Conservation (phyloP, 2,888 invertebrate species). For the Diplolepis rosae region DNA sequence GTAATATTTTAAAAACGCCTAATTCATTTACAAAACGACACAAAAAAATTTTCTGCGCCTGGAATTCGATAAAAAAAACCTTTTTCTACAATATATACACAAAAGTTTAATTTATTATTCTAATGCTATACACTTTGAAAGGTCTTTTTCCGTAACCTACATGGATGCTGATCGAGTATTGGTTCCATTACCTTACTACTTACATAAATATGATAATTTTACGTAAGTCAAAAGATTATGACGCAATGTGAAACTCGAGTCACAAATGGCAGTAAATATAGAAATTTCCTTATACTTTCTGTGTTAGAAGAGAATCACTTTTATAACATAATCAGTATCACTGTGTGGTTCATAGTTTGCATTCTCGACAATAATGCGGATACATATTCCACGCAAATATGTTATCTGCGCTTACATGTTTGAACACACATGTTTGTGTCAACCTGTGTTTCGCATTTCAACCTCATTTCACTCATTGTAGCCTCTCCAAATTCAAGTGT, state of each 20-base stretch:
- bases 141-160: too few species aligned
- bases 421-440: not conserved
- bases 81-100: too few species aligned
- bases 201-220: not conserved
- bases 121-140: too few species aligned
- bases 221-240: constrained; percentile 4
- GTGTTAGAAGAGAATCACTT: not conserved
- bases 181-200: too few species aligned
- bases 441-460: not conserved
- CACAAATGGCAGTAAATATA: not conserved
- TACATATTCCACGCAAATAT: not conserved
- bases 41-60: too few species aligned
- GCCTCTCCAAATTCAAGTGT: not conserved
- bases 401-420: not conserved
- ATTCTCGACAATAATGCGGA: not conserved
- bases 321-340: too few species aligned
- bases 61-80: too few species aligned
- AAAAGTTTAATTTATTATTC: too few species aligned
- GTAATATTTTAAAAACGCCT: too few species aligned
- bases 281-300: not conserved
- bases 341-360: too few species aligned
- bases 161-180: too few species aligned
- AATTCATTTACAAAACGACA: too few species aligned
- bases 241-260: not conserved
- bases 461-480: not conserved